Evolutionary conservation across 2,797 vertebrate genomes (phyloP).

Genomic region (Arctocebus calabarensis): DNA sequence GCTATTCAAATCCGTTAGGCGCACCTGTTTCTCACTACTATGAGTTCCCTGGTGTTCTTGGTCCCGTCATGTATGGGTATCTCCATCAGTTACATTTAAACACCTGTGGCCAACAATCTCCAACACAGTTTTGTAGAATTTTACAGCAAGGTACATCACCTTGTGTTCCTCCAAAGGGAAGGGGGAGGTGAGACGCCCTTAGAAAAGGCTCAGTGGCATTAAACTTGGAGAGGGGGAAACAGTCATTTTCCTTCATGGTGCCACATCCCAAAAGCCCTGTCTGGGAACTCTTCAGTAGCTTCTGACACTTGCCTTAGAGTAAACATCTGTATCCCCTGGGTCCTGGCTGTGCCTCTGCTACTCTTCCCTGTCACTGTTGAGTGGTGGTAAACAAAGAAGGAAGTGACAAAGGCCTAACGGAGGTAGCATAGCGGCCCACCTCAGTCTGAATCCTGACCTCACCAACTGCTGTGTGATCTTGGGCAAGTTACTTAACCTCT

Average conservation of each 20-base stretch:
- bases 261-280: background rate
- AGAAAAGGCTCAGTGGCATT: background rate
- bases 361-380: constrained; percentile 4
- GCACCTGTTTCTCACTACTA: background rate
- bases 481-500: constrained; percentile 40
- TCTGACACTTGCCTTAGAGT: constrained; percentile 19
- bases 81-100: background rate
- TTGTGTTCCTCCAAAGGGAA: constrained; percentile 1
- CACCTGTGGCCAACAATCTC: background rate
- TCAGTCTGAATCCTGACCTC: constrained; percentile 51
- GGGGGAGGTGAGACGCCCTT: background rate
- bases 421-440: background rate
- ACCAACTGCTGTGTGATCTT: background rate
- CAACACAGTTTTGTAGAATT: constrained; percentile 8
- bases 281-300: constrained; percentile 1
- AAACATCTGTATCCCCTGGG: background rate
- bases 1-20: constrained; percentile 45
- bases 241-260: background rate
- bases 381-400: constrained; percentile 42
- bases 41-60: background rate
- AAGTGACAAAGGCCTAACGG: background rate
- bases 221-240: background rate
- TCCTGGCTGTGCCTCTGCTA: background rate
- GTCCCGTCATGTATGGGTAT: background rate
- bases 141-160: background rate